A percentile compares a stretch with the other conserved stretches of the same genome.
phyloP scores from a whole-genome alignment of 2,113 vertebrate genomes.

The Procavia capensis region DNA sequence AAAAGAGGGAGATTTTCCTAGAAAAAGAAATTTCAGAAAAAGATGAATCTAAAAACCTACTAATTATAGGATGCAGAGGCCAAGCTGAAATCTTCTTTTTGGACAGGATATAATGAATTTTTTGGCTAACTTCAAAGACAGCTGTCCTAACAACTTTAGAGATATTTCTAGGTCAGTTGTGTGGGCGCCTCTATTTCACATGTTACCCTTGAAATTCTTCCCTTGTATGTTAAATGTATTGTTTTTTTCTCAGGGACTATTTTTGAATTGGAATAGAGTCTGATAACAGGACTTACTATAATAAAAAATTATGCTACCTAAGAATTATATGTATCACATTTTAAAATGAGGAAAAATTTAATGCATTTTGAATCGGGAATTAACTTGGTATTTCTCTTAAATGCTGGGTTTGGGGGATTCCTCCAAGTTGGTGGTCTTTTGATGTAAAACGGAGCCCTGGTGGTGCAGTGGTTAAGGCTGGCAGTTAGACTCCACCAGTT shows the following conservation, averaged over 20 bases:
- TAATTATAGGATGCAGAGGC: conserved; percentile 72
- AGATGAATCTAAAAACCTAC: conserved; percentile 69
- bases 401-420: neutral
- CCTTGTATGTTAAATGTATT: neutral
- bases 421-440: neutral
- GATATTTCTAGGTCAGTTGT: neutral
- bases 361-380: neutral
- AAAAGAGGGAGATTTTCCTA: neutral
- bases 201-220: neutral
- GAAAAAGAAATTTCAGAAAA: conserved; percentile 63
- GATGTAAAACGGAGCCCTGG: neutral
- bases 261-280: neutral
- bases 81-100: conserved; percentile 36
- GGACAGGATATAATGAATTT: neutral
- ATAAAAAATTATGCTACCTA: neutral
- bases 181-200: neutral
- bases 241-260: neutral
- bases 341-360: conserved; percentile 17
- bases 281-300: neutral
- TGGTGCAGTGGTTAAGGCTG: too few relatives aligned
- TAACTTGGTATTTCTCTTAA: neutral
- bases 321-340: neutral
- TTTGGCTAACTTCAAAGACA: neutral
- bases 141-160: neutral
- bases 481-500: too few relatives aligned